These are phyloP conservation scores for Maniola jurtina DNA, from an alignment of 1,140 invertebrate genomes.

Conservation along the genomic window DNA sequence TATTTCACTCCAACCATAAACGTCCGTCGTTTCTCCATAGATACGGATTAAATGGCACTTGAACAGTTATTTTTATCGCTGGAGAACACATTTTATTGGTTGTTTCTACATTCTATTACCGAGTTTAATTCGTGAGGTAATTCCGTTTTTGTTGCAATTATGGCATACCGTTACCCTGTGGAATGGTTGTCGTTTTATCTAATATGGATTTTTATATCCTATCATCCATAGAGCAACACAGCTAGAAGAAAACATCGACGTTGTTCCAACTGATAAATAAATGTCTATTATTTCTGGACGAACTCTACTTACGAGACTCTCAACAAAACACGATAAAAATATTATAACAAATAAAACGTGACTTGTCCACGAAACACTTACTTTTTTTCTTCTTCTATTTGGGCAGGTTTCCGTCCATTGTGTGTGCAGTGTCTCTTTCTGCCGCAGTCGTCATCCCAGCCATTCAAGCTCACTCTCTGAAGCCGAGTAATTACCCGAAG, in stretches of 20 bases:
- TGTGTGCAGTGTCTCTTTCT: too few species aligned
- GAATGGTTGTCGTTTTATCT: conserved; percentile 28
- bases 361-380: too few species aligned
- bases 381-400: too few species aligned
- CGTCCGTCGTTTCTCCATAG: conserved; percentile 2
- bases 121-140: conserved; percentile 27
- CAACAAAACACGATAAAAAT: too few species aligned
- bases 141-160: conserved; percentile 38
- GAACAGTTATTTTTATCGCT: conserved; percentile 9
- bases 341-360: too few species aligned
- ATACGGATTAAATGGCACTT: conserved; percentile 16
- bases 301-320: too few species aligned
- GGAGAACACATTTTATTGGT: conserved; percentile 23
- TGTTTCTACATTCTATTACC: conserved; percentile 34
- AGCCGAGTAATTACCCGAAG: too few species aligned
- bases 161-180: conserved; percentile 26
- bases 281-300: too few species aligned
- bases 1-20: not conserved
- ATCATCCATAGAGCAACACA: too few species aligned
- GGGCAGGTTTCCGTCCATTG: too few species aligned
- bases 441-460: too few species aligned
- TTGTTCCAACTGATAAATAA: not conserved
- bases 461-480: too few species aligned
- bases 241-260: conserved; percentile 2
- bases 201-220: conserved; percentile 37